These are phyloP conservation scores for Drosophila mettleri DNA, from an alignment of 2,888 invertebrate species.

Conservation along the genomic window DNA sequence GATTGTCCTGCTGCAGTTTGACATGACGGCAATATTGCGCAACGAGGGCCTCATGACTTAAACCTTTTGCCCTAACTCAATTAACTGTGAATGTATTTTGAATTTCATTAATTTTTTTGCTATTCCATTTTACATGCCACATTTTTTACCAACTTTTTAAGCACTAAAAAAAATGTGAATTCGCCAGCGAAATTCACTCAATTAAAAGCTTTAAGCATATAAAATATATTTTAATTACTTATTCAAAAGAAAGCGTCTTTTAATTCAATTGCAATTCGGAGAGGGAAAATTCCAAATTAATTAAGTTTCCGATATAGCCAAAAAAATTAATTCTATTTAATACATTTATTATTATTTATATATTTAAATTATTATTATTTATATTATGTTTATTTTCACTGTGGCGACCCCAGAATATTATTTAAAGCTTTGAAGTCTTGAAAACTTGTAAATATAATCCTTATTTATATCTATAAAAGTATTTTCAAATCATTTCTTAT, in stretches of 20 bases:
- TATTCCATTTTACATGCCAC: slow-evolving; percentile 4
- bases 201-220: background rate
- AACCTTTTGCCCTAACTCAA: slow-evolving; percentile 31
- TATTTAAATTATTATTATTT: too few relatives aligned
- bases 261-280: background rate
- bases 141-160: slow-evolving; percentile 7
- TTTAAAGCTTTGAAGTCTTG: too few relatives aligned
- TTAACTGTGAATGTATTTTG: slow-evolving; percentile 25
- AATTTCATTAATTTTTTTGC: slow-evolving; percentile 7
- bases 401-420: too few relatives aligned
- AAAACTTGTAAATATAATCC: too few relatives aligned
- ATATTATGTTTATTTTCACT: too few relatives aligned
- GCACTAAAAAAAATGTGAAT: slow-evolving; percentile 1
- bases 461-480: too few relatives aligned
- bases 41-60: slow-evolving; percentile 75
- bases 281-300: too few relatives aligned
- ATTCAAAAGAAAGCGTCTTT: background rate
- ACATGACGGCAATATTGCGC: slow-evolving; percentile 82
- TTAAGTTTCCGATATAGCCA: too few relatives aligned
- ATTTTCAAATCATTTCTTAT: too few relatives aligned
- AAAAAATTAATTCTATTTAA: too few relatives aligned
- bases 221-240: slow-evolving; percentile 2
- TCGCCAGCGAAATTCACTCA: slow-evolving; percentile 8
- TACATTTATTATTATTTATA: too few relatives aligned
- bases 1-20: slow-evolving; percentile 85